phyloP scores from a whole-genome alignment of 2,797 vertebrate genomes.

The Psittacula derbiana region DNA sequence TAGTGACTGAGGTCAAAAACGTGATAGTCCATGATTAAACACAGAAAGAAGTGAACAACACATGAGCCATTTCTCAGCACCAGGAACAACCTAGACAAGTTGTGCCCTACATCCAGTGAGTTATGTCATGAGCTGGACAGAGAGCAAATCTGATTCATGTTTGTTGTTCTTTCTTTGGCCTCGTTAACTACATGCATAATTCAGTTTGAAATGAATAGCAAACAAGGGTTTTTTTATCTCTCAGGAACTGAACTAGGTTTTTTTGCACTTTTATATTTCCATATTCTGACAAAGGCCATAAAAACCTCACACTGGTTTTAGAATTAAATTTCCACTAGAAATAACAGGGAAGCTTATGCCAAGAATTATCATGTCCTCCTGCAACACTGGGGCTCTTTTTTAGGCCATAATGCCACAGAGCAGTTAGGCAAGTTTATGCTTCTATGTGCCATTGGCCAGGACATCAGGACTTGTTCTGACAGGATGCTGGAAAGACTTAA shows the following conservation, averaged over 20 bases:
- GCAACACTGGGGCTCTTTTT: neutral
- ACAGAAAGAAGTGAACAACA: neutral
- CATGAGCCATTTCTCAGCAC: neutral
- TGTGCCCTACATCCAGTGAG: neutral
- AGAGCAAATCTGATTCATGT: neutral
- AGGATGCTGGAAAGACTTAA: neutral
- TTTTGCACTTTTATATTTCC: neutral
- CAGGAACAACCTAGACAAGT: neutral
- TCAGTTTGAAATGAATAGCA: neutral
- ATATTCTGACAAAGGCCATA: neutral
- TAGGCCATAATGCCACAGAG: neutral
- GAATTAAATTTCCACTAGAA: neutral
- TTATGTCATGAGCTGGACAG: neutral
- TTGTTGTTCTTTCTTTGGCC: neutral
- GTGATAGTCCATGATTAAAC: neutral
- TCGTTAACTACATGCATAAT: neutral
- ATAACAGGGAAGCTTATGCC: neutral
- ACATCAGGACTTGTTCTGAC: neutral
- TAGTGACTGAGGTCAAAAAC: neutral
- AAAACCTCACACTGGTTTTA: neutral
- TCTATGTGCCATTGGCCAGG: neutral
- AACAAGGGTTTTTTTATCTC: rapidly evolving
- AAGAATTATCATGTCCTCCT: neutral
- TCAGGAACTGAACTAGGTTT: neutral
- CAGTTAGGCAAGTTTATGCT: neutral